Evolutionary conservation across 2,888 invertebrate genomes (phyloP).

Genomic region (Deroplatys truncata): DNA sequence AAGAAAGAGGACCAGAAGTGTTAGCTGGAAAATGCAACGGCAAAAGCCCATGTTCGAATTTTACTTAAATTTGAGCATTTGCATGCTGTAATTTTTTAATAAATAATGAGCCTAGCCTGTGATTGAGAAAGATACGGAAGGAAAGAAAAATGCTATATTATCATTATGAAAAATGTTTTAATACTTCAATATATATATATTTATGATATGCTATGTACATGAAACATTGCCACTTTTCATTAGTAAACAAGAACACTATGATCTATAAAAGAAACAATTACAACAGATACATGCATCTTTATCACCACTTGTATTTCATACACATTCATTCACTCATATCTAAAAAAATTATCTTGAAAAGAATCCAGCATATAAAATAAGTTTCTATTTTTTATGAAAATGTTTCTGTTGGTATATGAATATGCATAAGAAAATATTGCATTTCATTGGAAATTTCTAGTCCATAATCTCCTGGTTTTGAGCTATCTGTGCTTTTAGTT

Average conservation of each 20-base stretch:
- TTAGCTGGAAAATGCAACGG: too few species aligned
- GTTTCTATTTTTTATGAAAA: background rate
- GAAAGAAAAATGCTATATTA: background rate
- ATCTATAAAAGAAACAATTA: background rate
- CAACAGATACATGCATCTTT: background rate
- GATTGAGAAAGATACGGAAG: too few species aligned
- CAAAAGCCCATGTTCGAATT: too few species aligned
- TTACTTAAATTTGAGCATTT: too few species aligned
- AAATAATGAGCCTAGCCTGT: too few species aligned
- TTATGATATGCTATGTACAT: background rate
- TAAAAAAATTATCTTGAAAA: background rate
- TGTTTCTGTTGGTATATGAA: background rate
- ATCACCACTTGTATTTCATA: background rate
- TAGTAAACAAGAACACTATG: background rate
- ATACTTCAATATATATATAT: conserved; percentile 8
- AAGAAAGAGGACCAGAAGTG: too few species aligned
- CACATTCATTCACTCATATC: background rate
- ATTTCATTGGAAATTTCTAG: background rate
- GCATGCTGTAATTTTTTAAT: too few species aligned
- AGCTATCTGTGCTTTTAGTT: background rate
- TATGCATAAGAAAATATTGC: background rate
- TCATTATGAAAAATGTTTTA: background rate
- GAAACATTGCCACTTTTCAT: background rate
- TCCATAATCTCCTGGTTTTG: background rate
- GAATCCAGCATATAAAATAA: background rate